Percentiles rank a stretch among this genome's conserved stretches.
Evolutionary conservation across 2,888 invertebrate genomes (phyloP).

Genomic region (Brachylomia viminalis): DNA sequence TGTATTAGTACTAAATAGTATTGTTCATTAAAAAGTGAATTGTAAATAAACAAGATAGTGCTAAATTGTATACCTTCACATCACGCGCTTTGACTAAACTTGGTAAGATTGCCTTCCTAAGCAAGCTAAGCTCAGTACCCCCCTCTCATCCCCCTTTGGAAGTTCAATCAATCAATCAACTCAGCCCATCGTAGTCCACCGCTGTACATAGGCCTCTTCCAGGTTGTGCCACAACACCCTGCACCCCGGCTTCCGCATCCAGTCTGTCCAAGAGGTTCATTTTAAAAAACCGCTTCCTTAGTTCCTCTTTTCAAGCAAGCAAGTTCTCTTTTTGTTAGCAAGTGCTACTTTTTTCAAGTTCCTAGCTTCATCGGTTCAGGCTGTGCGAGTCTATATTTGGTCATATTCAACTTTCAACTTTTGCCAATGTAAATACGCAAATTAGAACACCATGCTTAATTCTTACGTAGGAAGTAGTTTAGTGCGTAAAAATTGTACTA

Average conservation of each 20-base stretch:
- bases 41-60: too few relatives aligned
- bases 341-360: not conserved
- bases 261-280: too few relatives aligned
- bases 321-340: not conserved
- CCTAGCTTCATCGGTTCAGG: too few relatives aligned
- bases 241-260: not conserved
- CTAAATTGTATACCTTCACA: too few relatives aligned
- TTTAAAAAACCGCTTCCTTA: too few relatives aligned
- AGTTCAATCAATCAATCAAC: not conserved
- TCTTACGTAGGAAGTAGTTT: conserved; percentile 36
- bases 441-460: conserved; percentile 31
- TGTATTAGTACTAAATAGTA: too few relatives aligned
- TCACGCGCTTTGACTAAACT: too few relatives aligned
- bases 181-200: too few relatives aligned
- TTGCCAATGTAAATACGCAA: conserved; percentile 14
- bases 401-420: conserved; percentile 20
- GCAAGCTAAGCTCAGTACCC: too few relatives aligned
- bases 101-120: too few relatives aligned
- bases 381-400: not conserved
- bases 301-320: too few relatives aligned
- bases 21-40: too few relatives aligned
- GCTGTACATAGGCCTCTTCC: not conserved
- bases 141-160: not conserved
- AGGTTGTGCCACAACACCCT: not conserved
- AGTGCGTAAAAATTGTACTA: conserved; percentile 39